phyloP scores from a whole-genome alignment of 2,797 vertebrate species.

The Aldrovandia affinis region DNA sequence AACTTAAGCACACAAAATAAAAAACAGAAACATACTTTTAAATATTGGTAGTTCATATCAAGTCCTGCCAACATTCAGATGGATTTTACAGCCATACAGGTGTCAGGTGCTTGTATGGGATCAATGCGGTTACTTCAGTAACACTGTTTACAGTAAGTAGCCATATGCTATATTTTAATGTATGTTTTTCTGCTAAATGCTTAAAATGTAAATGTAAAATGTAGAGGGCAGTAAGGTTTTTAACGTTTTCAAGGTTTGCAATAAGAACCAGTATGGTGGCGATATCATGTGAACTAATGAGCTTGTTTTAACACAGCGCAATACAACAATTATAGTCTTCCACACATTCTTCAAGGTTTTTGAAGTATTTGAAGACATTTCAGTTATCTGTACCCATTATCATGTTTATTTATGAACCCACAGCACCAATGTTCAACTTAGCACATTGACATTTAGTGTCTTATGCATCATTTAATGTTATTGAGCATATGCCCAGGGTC shows the following conservation, averaged over 20 bases:
- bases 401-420: background rate
- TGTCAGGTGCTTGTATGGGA: background rate
- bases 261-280: background rate
- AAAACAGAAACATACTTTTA: background rate
- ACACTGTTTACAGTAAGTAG: background rate
- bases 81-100: constrained; percentile 10
- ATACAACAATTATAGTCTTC: background rate
- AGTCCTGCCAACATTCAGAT: background rate
- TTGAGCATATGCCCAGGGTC: background rate
- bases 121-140: background rate
- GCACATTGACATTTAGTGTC: background rate
- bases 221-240: background rate
- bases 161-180: constrained; percentile 5
- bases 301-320: background rate
- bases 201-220: too few species aligned
- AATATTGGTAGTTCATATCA: background rate
- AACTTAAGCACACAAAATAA: constrained; percentile 5
- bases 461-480: background rate
- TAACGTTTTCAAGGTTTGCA: constrained; percentile 22
- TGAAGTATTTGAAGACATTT: background rate
- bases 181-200: constrained; percentile 11
- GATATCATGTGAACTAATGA: background rate
- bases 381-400: background rate
- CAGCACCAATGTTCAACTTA: background rate
- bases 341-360: background rate